Conservation (phyloP, 1,140 invertebrate species). For the Atta texana region DNA sequence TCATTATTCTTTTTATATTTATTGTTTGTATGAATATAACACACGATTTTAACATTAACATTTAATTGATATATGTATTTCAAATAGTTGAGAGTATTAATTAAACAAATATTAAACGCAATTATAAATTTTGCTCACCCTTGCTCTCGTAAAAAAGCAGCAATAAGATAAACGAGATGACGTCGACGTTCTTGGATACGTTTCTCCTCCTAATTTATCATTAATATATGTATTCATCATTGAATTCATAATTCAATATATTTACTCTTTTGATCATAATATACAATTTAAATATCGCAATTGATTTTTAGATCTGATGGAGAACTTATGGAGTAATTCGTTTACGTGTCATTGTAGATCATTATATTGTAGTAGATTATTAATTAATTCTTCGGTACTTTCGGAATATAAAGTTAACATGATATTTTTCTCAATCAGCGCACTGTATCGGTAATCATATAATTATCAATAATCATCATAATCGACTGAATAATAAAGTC, state of each 20-base stretch:
- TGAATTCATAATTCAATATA: constrained; percentile 31
- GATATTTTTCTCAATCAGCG: not conserved
- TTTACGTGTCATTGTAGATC: not conserved
- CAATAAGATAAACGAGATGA: constrained; percentile 92
- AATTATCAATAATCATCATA: not conserved
- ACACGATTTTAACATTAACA: not conserved
- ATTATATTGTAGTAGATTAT: not conserved
- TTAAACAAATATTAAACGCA: not conserved
- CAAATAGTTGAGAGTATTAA: not conserved
- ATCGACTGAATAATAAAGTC: not conserved
- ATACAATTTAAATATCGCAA: not conserved
- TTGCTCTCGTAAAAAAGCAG: constrained; percentile 92
- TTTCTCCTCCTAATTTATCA: constrained; percentile 86
- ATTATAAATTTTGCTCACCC: constrained; percentile 85
- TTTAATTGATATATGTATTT: not conserved
- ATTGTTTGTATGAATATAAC: not conserved
- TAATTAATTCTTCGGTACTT: not conserved
- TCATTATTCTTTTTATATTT: not conserved
- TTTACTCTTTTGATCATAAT: not conserved
- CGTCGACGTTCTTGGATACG: constrained; percentile 89
- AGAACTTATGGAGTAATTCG: not conserved
- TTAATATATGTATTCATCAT: constrained; percentile 68
- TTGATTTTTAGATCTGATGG: not conserved
- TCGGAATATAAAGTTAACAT: not conserved
- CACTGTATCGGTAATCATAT: not conserved